A percentile compares a stretch with the other conserved stretches of the same genome.
Evolutionary conservation across 2,797 vertebrate species (phyloP).

Genomic region (Anolis apletophallus): DNA sequence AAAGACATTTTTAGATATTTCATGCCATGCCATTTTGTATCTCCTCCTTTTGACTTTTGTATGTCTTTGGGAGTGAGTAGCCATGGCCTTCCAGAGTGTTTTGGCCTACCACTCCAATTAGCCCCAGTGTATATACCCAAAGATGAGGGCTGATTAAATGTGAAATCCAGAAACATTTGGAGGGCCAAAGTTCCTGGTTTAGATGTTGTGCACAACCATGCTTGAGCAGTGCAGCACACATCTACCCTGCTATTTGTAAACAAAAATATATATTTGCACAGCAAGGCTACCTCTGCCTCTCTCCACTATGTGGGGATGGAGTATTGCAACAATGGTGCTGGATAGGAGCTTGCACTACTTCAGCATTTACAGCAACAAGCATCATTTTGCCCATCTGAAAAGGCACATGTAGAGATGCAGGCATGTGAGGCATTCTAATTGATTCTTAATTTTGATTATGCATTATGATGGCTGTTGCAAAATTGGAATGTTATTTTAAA

Average conservation of each 20-base stretch:
- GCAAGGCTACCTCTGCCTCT: neutral
- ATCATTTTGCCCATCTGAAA: neutral
- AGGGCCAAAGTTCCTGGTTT: neutral
- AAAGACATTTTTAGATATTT: neutral
- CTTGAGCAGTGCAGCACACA: neutral
- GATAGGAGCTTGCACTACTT: neutral
- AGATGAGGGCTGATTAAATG: neutral
- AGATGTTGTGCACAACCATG: neutral
- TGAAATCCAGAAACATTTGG: neutral
- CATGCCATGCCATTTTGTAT: neutral
- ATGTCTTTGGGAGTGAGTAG: neutral
- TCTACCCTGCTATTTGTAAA: neutral
- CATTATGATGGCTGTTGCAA: neutral
- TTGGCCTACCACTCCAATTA: neutral
- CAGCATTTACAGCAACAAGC: neutral
- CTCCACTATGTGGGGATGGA: conserved; percentile 12
- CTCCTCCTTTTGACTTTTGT: neutral
- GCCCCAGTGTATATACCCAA: neutral
- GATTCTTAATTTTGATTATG: neutral
- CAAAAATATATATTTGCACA: neutral
- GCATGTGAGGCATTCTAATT: neutral
- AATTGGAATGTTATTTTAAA: neutral
- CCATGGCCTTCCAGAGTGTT: neutral
- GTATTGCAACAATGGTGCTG: neutral
- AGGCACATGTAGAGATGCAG: neutral